phyloP scores from a whole-genome alignment of 92 coral and sea anemone genomes.

The Parazoanthus darwini region DNA sequence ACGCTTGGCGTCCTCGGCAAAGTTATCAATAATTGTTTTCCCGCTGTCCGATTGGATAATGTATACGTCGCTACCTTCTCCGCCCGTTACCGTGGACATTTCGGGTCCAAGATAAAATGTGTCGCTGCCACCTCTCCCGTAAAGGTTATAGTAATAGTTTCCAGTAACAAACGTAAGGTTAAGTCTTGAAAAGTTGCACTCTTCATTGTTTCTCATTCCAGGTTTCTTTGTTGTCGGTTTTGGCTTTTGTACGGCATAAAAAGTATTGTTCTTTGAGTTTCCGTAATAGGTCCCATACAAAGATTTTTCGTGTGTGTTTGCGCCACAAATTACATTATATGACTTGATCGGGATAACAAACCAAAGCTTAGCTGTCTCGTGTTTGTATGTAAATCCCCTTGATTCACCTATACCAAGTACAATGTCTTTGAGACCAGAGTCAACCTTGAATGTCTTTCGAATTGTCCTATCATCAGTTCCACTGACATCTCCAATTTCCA shows the following conservation, averaged over 20 bases:
- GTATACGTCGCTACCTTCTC: conserved; percentile 51
- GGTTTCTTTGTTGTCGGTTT: too few species aligned
- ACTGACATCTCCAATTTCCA: too few species aligned
- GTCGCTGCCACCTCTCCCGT: conserved; percentile 65
- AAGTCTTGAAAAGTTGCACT: too few species aligned
- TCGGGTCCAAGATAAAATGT: conserved; percentile 65
- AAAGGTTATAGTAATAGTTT: conserved; percentile 59
- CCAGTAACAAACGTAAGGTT: conserved; percentile 12
- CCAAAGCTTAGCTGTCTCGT: too few species aligned
- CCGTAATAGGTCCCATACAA: conserved; percentile 46
- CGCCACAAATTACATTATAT: conserved; percentile 46
- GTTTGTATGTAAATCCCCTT: too few species aligned
- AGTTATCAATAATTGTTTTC: conserved; percentile 60
- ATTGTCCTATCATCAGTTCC: too few species aligned
- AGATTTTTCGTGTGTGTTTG: conserved; percentile 11
- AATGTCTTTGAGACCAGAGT: too few species aligned
- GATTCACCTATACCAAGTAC: too few species aligned
- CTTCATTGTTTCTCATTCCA: too few species aligned
- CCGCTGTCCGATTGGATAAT: conserved; percentile 55
- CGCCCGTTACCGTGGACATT: conserved; percentile 54
- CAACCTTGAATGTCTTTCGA: too few species aligned
- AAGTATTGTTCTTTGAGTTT: conserved; percentile 37
- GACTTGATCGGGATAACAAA: conserved; percentile 42
- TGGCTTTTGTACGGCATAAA: conserved; percentile 43
- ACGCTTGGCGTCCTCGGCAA: conserved; percentile 29